Evolutionary conservation across 2,113 vertebrate genomes (phyloP), one percentile per base, ranked within the genome.

Genomic region (Tetraodon nigroviridis): DNA sequence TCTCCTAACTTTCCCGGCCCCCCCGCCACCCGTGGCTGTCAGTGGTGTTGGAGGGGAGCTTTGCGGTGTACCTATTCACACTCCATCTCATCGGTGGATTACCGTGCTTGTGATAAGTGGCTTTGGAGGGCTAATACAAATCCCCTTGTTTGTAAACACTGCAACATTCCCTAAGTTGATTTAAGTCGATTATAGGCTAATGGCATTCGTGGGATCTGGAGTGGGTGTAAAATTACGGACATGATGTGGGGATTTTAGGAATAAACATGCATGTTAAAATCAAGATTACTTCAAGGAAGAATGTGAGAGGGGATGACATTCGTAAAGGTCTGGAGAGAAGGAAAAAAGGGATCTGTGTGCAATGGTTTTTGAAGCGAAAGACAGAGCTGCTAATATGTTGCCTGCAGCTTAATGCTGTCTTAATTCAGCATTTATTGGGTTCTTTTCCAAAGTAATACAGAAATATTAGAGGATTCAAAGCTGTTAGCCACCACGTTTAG

Each of bases 101-200:
- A 86, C 65, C 42, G 69, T 13, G 65, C 69, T 57, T 22, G 64
- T 69, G 80, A 80, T 86, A 81, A 88, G 78, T 82, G 77, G 81
- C 74, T 83, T 84, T 77, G 58, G 67, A 77, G 71, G 62, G 77
- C 79, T 76, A 78, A 86, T 79, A 61, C 76, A 78, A 81, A 83
- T 84, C 75, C 78, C 69, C 76, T 81, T 75, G 82, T 88, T 86
- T 80, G 71, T 85, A 79, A 75, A 86, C 78, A 84, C 64, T 66
- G 76, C 69, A 61, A 73, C 77, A 64, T 74, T 73, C 61, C 61
- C 70, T 70, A 76, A 85, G 83, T 84, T 64, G 55, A 79, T 81
- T 74, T 73, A 73, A 80, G 75, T 83, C 75, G 67, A 86, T 85
- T 81, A 85, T 46, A n/a, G 57, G 50, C 66, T 83, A 81, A 80